Percentiles rank a stretch among this genome's conserved stretches.
phyloP scores from a whole-genome alignment of 1,140 invertebrate genomes.

The Panulirus ornatus region DNA sequence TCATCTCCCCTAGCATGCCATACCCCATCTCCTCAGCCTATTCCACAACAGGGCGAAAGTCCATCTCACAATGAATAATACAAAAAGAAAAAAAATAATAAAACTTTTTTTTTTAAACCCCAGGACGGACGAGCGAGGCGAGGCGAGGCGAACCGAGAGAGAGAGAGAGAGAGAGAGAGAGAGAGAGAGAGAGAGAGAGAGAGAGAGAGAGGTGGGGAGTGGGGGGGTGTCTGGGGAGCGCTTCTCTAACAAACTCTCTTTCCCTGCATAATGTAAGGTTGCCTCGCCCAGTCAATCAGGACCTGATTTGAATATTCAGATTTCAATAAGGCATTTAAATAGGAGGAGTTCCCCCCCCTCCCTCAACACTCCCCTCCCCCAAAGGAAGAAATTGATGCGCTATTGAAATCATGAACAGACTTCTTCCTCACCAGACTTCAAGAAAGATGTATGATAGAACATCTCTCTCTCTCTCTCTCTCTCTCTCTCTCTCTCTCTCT shows the following conservation, averaged over 20 bases:
- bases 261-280: slow-evolving; percentile 51
- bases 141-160: neutral
- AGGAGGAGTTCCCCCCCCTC: no score
- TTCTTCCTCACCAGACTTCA: slow-evolving; percentile 1
- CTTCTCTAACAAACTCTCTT: slow-evolving; percentile 36
- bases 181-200: neutral
- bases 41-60: neutral
- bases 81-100: no score
- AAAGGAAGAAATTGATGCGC: slow-evolving; percentile 48
- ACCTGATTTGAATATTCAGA: slow-evolving; percentile 60
- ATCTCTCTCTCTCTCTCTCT: neutral
- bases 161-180: neutral
- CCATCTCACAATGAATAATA: neutral
- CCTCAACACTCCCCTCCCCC: no score
- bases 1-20: neutral
- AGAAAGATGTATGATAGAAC: neutral
- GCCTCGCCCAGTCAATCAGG: slow-evolving; percentile 49
- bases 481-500: neutral
- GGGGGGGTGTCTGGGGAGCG: no score
- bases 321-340: slow-evolving; percentile 67
- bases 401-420: slow-evolving; percentile 49
- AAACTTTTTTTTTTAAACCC: neutral
- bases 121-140: slow-evolving; percentile 74
- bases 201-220: slow-evolving; percentile 1
- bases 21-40: neutral